These are phyloP conservation scores for Noctua janthina DNA, from an alignment of 2,888 invertebrate species.

Conservation along the genomic window DNA sequence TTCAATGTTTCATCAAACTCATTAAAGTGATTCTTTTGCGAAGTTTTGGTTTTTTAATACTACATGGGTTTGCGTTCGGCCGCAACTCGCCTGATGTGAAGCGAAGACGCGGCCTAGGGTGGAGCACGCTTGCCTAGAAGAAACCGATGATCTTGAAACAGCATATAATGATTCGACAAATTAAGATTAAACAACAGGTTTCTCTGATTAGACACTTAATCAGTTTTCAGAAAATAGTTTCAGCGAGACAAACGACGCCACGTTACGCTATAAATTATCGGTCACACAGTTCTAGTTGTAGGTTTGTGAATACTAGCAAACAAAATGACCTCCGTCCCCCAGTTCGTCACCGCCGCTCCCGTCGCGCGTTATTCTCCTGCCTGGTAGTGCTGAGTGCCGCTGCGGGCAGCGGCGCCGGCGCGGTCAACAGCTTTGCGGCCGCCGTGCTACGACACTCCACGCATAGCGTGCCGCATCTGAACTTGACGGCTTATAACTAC, in stretches of 20 bases:
- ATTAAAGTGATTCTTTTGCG: neutral
- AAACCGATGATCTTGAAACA: no score
- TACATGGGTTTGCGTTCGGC: no score
- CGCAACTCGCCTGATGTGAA: neutral
- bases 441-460: conserved; percentile 83
- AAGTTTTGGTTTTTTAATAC: neutral
- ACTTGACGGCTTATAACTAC: conserved; percentile 83
- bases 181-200: neutral
- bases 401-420: conserved; percentile 85
- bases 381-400: conserved; percentile 79
- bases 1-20: neutral
- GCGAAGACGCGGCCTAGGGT: neutral
- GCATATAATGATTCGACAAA: neutral
- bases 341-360: conserved; percentile 82
- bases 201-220: neutral
- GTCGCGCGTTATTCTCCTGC: conserved; percentile 84
- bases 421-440: conserved; percentile 85
- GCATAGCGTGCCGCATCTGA: conserved; percentile 80
- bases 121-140: neutral
- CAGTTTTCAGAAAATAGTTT: neutral
- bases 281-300: neutral
- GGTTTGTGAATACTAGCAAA: neutral
- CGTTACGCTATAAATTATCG: neutral
- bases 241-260: neutral
- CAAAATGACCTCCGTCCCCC: conserved; percentile 16